Evolutionary conservation across 2,113 vertebrate species (phyloP).

Genomic region (Actenoides lindsayi): DNA sequence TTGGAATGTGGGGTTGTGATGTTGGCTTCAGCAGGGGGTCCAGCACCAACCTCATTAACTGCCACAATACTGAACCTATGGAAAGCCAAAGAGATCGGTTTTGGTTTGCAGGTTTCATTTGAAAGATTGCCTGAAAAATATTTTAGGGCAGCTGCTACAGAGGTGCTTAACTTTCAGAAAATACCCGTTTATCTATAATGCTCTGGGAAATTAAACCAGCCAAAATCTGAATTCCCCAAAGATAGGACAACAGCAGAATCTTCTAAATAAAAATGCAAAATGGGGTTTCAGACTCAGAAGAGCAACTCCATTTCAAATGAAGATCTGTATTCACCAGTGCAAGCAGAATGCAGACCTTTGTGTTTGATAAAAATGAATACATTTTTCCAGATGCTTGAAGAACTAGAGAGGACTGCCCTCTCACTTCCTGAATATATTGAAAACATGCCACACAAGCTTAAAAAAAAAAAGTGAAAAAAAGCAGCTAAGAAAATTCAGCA

Average conservation of each 20-base stretch:
- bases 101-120: not conserved
- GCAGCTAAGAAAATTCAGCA: not conserved
- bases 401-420: not conserved
- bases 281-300: not conserved
- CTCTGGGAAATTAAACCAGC: not conserved
- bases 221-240: not conserved
- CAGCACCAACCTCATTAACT: slow-evolving; percentile 76
- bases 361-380: not conserved
- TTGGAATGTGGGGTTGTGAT: slow-evolving; percentile 63
- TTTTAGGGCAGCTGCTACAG: not conserved
- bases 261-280: not conserved
- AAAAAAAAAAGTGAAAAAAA: not conserved
- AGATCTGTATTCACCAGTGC: not conserved
- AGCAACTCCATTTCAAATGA: not conserved
- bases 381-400: not conserved
- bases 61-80: slow-evolving; percentile 77
- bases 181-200: not conserved
- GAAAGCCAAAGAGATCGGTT: not conserved
- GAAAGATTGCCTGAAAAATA: not conserved
- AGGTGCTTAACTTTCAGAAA: not conserved
- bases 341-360: not conserved
- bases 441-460: not conserved
- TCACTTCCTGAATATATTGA: not conserved
- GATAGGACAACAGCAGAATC: not conserved
- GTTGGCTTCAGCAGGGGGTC: slow-evolving; percentile 69